These are phyloP conservation scores for Oncopodura yosiiana DNA, from an alignment of 1,140 invertebrate genomes.

Conservation along the genomic window DNA sequence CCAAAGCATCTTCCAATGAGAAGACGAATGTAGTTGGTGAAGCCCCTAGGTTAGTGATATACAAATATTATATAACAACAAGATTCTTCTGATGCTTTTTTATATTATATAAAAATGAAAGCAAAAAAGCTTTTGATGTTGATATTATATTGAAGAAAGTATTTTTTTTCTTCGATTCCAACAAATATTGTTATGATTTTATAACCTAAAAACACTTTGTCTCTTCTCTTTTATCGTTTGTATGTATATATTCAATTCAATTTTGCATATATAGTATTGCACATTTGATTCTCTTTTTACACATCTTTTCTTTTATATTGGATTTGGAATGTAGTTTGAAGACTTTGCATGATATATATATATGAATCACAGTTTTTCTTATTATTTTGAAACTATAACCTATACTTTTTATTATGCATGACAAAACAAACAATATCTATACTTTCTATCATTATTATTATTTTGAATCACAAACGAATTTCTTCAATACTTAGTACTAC, in stretches of 20 bases:
- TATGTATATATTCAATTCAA: too few species aligned
- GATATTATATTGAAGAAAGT: background rate
- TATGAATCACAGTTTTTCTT: constrained; percentile 1
- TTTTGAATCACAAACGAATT: background rate
- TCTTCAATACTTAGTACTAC: background rate
- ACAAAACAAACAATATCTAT: background rate
- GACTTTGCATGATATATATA: too few species aligned
- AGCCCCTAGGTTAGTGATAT: constrained; percentile 47
- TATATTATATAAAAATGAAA: background rate
- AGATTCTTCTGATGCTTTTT: background rate
- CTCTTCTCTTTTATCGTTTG: background rate
- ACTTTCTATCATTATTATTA: background rate
- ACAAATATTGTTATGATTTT: background rate
- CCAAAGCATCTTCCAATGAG: constrained; percentile 57
- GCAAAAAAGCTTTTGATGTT: background rate
- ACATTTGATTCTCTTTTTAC: too few species aligned
- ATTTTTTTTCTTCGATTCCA: background rate
- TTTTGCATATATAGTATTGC: too few species aligned
- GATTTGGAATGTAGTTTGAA: too few species aligned
- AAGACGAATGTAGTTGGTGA: constrained; percentile 55
- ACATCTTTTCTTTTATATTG: too few species aligned
- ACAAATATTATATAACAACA: background rate
- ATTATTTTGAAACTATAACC: constrained; percentile 39
- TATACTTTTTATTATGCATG: constrained; percentile 33
- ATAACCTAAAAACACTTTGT: background rate